A percentile compares a stretch with the other conserved stretches of the same genome.
These are phyloP conservation scores for Sebastes matsubarae DNA, from an alignment of 2,797 vertebrate genomes.

Conservation along the genomic window DNA sequence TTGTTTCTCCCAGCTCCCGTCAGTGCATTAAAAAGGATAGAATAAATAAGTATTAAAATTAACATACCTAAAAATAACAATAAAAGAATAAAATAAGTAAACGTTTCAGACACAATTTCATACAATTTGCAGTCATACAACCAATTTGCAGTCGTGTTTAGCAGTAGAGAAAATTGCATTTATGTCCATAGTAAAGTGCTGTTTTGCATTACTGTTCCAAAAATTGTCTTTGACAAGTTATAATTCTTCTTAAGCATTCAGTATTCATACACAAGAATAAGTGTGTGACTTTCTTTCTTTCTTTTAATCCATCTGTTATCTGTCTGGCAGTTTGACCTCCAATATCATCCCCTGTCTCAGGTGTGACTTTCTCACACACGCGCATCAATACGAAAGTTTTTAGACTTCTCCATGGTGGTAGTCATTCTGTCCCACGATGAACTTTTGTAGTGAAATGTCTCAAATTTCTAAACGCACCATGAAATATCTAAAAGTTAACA, in stretches of 20 bases:
- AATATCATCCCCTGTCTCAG: background rate
- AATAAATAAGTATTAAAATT: too few species aligned
- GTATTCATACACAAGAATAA: background rate
- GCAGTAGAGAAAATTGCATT: too few species aligned
- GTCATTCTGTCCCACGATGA: slow-evolving; percentile 31
- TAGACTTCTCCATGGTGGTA: slow-evolving; percentile 86
- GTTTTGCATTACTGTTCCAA: too few species aligned
- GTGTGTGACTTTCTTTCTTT: background rate
- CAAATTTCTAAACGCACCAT: background rate
- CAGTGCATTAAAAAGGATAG: too few species aligned
- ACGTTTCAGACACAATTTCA: too few species aligned
- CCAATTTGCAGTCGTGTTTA: too few species aligned
- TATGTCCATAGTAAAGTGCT: too few species aligned
- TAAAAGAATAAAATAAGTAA: too few species aligned
- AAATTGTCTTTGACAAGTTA: too few species aligned
- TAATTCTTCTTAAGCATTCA: background rate
- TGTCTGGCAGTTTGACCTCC: background rate
- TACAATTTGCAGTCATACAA: too few species aligned
- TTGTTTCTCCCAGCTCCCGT: too few species aligned
- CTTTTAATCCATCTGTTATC: background rate
- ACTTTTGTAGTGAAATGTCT: background rate
- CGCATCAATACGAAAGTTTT: slow-evolving; percentile 91
- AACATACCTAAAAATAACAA: too few species aligned
- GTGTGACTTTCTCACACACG: slow-evolving; percentile 41
- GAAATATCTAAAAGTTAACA: background rate